phyloP scores from a whole-genome alignment of 2,113 vertebrate genomes.

The Agelaius tricolor region DNA sequence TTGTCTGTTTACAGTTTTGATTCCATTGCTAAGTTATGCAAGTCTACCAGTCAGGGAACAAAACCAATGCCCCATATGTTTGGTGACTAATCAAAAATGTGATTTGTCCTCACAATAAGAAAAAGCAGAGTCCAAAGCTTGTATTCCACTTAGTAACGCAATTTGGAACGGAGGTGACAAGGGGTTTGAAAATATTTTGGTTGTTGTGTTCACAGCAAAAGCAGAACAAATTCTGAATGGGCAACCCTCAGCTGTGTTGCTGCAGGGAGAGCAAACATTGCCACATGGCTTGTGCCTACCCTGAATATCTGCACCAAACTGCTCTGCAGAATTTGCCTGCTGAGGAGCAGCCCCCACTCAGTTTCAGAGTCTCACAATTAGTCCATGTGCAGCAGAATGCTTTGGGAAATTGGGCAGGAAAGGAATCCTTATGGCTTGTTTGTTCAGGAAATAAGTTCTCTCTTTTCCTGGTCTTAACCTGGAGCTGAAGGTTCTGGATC shows the following conservation, averaged over 20 bases:
- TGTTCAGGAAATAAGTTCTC: not conserved
- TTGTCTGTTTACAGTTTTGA: slow-evolving; percentile 53
- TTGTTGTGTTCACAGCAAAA: not conserved
- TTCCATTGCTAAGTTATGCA: slow-evolving; percentile 64
- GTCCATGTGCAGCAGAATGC: not conserved
- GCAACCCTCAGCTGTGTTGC: not conserved
- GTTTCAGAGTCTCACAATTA: not conserved
- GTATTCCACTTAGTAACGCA: not conserved
- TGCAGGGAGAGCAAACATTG: not conserved
- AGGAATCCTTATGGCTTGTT: not conserved
- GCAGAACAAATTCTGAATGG: not conserved
- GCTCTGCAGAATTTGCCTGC: not conserved
- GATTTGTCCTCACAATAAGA: not conserved
- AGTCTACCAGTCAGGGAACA: slow-evolving; percentile 47
- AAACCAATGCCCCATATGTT: slow-evolving; percentile 40
- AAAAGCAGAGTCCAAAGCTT: not conserved
- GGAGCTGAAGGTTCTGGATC: not conserved
- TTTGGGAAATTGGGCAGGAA: not conserved
- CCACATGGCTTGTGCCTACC: not conserved
- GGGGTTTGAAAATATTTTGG: slow-evolving; percentile 9
- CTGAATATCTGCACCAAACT: not conserved
- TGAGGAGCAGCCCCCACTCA: not conserved
- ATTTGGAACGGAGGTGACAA: not conserved
- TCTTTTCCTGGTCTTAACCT: not conserved
- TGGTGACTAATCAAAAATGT: not conserved